Percentiles rank a stretch among this genome's conserved stretches.
Evolutionary conservation across 2,888 invertebrate species (phyloP).

Genomic region (Drosophila testacea): DNA sequence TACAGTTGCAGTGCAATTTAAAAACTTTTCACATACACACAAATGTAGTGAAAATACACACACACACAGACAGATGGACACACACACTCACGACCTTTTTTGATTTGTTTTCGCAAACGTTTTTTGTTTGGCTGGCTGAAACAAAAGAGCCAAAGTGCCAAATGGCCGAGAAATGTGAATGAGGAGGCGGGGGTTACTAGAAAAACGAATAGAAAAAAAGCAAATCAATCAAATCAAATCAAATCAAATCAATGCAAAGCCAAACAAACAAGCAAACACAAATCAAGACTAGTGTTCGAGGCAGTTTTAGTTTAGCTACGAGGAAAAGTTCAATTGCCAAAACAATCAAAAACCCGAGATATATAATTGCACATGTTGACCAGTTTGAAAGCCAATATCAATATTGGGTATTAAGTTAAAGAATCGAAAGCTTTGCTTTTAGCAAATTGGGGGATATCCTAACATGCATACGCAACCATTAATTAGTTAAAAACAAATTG

Average conservation of each 20-base stretch:
- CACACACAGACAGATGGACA: constrained; percentile 3
- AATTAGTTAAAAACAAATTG: constrained; percentile 68
- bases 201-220: constrained; percentile 10
- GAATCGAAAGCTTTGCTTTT: constrained; percentile 39
- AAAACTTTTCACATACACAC: constrained; percentile 36
- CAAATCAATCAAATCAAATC: constrained; percentile 72
- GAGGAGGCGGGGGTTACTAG: neutral
- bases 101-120: constrained; percentile 48
- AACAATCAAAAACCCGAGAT: constrained; percentile 35
- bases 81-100: constrained; percentile 25
- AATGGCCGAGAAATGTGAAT: constrained; percentile 34
- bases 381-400: constrained; percentile 12
- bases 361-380: constrained; percentile 42
- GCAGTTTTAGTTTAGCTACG: constrained; percentile 24
- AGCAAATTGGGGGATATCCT: constrained; percentile 41
- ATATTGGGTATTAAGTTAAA: constrained; percentile 27
- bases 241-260: constrained; percentile 59
- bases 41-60: constrained; percentile 14
- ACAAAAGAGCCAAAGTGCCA: constrained; percentile 59
- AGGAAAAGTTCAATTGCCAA: constrained; percentile 47
- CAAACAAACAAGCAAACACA: constrained; percentile 45
- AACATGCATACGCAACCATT: constrained; percentile 35
- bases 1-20: constrained; percentile 49
- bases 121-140: constrained; percentile 35
- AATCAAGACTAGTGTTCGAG: constrained; percentile 21